Conservation (phyloP, 1,140 invertebrate species). For the Orchestia grillus region DNA sequence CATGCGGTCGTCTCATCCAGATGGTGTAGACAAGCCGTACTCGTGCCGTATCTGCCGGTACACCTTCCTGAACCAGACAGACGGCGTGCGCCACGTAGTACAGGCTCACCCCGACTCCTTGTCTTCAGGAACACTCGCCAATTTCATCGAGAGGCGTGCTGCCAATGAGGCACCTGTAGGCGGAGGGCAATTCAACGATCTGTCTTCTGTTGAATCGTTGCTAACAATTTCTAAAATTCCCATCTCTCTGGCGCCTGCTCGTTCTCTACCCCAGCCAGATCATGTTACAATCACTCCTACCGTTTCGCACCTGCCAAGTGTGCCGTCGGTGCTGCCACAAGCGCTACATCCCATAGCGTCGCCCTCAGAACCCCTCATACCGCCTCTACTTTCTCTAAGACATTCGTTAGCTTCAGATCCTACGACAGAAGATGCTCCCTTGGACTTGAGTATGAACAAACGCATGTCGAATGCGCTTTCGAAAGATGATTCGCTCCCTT, state of each 20-base stretch:
- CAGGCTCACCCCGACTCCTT: constrained; percentile 65
- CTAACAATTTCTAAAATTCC: constrained; percentile 66
- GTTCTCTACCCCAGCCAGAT: constrained; percentile 55
- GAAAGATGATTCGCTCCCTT: background rate
- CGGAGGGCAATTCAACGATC: constrained; percentile 64
- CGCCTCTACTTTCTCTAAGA: constrained; percentile 33
- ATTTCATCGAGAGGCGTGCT: constrained; percentile 58
- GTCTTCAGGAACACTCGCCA: constrained; percentile 60
- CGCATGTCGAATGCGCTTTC: background rate
- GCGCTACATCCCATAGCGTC: constrained; percentile 36
- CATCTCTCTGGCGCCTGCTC: constrained; percentile 56
- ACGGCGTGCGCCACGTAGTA: constrained; percentile 64
- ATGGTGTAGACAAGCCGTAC: constrained; percentile 66
- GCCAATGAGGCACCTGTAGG: no score
- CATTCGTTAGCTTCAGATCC: constrained; percentile 21
- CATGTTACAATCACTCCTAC: constrained; percentile 37
- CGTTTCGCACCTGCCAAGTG: background rate
- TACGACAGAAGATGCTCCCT: constrained; percentile 62
- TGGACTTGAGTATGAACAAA: constrained; percentile 68
- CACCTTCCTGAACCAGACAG: constrained; percentile 63
- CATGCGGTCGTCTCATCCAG: constrained; percentile 67
- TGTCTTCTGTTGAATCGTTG: constrained; percentile 67
- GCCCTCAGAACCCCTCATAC: constrained; percentile 56
- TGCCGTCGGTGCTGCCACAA: constrained; percentile 9
- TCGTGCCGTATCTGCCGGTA: constrained; percentile 64